Conservation (phyloP, 64 coral and sea anemone genomes). For the Stichodactyla helianthus region DNA sequence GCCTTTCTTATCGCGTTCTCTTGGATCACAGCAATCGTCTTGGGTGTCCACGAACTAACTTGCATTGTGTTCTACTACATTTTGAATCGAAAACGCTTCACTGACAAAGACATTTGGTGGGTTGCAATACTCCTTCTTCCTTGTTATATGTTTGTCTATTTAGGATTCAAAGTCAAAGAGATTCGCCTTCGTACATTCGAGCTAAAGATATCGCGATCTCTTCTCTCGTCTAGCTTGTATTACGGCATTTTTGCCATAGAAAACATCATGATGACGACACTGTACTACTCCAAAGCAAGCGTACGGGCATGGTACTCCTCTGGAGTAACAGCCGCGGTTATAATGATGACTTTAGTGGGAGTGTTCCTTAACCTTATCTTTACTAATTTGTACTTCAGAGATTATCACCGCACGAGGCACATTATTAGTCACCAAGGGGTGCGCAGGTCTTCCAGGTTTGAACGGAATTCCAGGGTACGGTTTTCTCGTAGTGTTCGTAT, state of each 20-base stretch:
- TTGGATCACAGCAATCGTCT: slow-evolving; percentile 41
- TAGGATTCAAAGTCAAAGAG: slow-evolving; percentile 60
- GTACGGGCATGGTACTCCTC: slow-evolving; percentile 3
- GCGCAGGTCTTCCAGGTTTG: neutral
- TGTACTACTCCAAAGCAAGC: slow-evolving; percentile 43
- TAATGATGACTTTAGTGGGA: slow-evolving; percentile 35
- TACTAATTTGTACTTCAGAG: slow-evolving; percentile 32
- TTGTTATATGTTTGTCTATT: slow-evolving; percentile 48
- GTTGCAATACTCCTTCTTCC: slow-evolving; percentile 40
- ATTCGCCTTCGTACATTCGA: slow-evolving; percentile 35
- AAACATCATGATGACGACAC: slow-evolving; percentile 38
- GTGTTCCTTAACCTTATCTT: slow-evolving; percentile 32
- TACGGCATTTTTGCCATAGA: slow-evolving; percentile 34
- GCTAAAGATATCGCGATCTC: slow-evolving; percentile 41
- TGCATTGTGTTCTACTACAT: slow-evolving; percentile 41
- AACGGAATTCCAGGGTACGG: slow-evolving; percentile 14
- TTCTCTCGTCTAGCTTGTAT: slow-evolving; percentile 37
- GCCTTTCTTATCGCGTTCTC: slow-evolving; percentile 32
- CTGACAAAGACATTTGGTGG: slow-evolving; percentile 54
- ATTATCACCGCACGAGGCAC: slow-evolving; percentile 16
- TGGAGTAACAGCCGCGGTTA: slow-evolving; percentile 16
- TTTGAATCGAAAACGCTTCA: slow-evolving; percentile 24
- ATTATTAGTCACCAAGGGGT: slow-evolving; percentile 18
- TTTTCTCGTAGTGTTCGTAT: slow-evolving; percentile 14
- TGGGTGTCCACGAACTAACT: slow-evolving; percentile 26